A percentile compares a stretch with the other conserved stretches of the same genome.
phyloP scores from a whole-genome alignment of 2,797 vertebrate species.

The Pipistrellus pygmaeus region DNA sequence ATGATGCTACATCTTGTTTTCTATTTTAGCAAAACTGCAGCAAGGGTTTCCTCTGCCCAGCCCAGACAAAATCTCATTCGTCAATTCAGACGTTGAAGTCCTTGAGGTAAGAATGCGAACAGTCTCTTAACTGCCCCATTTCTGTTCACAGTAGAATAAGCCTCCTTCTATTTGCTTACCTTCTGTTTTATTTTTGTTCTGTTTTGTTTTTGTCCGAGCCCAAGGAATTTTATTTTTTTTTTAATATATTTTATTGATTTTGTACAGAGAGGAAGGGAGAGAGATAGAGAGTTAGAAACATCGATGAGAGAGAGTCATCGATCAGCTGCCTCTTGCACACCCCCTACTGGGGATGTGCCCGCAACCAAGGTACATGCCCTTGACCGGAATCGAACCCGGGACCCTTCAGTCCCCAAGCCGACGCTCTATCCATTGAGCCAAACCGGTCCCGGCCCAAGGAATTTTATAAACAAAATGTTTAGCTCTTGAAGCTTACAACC shows the following conservation, averaged over 20 bases:
- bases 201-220: background rate
- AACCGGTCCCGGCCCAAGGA: too few species aligned
- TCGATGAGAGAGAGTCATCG: too few species aligned
- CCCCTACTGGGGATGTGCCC: too few species aligned
- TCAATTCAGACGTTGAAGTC: slow-evolving; percentile 83
- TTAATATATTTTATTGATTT: too few species aligned
- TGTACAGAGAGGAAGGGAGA: too few species aligned
- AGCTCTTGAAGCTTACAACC: slow-evolving; percentile 15
- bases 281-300: too few species aligned
- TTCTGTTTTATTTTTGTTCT: slow-evolving; percentile 18
- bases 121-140: background rate
- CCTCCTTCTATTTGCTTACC: background rate
- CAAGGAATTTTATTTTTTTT: slow-evolving; percentile 51
- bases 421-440: too few species aligned
- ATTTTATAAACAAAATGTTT: slow-evolving; percentile 32
- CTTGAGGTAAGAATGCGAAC: slow-evolving; percentile 83
- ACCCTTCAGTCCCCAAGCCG: too few species aligned
- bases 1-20: background rate
- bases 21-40: slow-evolving; percentile 85
- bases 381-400: too few species aligned
- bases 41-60: slow-evolving; percentile 86
- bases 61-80: slow-evolving; percentile 80
- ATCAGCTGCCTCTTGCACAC: too few species aligned
- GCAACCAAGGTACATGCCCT: too few species aligned
- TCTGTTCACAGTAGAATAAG: background rate